A percentile compares a stretch with the other conserved stretches of the same genome.
Conservation (phyloP, 2,113 vertebrate genomes). For the Dermatemys mawii region DNA sequence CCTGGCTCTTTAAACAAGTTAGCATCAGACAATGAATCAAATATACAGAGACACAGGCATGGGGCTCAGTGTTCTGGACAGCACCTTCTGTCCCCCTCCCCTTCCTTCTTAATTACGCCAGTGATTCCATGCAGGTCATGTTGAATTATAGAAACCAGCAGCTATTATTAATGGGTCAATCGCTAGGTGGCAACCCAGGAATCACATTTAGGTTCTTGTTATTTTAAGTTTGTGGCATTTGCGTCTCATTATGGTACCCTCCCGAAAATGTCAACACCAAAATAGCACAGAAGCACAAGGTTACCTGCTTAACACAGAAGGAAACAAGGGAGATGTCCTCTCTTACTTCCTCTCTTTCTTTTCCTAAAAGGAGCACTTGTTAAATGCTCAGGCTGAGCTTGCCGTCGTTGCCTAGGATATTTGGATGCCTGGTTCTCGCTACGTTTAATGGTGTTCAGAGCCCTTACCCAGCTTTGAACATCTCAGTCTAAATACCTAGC, state of each 20-base stretch:
- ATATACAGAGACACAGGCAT: accelerated
- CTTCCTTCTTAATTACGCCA: neutral
- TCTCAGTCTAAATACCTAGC: neutral
- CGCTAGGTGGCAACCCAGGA: conserved; percentile 58
- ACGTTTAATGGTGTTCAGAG: neutral
- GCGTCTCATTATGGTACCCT: conserved; percentile 65
- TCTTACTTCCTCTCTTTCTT: neutral
- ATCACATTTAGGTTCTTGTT: conserved; percentile 41
- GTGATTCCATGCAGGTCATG: neutral
- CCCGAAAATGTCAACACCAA: conserved; percentile 65
- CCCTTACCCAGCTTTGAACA: neutral
- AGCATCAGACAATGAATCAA: neutral
- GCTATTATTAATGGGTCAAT: conserved; percentile 13
- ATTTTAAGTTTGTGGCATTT: conserved; percentile 71
- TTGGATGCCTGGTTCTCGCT: neutral
- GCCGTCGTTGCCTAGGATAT: neutral
- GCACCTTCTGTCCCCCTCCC: neutral
- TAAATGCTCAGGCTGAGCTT: neutral
- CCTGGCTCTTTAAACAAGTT: neutral
- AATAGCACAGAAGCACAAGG: conserved; percentile 72
- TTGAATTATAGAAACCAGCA: conserved; percentile 23
- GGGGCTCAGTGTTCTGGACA: accelerated
- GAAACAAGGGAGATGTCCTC: conserved; percentile 66
- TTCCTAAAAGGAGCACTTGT: neutral
- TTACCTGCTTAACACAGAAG: conserved; percentile 62